Evolutionary conservation across 2,888 invertebrate species (phyloP).

Genomic region (Euclidia mi): DNA sequence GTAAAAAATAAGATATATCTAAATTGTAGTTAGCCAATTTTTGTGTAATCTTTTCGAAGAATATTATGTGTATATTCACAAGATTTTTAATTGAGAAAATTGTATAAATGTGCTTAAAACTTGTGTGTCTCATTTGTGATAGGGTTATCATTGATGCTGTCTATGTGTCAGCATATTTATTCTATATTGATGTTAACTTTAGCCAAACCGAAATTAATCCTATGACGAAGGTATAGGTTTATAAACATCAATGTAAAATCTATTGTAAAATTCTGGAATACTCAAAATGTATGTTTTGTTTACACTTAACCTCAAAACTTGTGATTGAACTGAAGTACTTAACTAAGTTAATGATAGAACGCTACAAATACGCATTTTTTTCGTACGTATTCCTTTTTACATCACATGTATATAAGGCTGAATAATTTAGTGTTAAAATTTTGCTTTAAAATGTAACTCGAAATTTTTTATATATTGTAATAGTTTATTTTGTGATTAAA

Average conservation of each 20-base stretch:
- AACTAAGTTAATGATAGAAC: constrained; percentile 63
- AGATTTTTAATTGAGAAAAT: constrained; percentile 38
- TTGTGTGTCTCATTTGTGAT: constrained; percentile 38
- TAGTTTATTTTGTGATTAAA: constrained; percentile 34
- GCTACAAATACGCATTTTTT: constrained; percentile 66
- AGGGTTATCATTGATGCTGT: constrained; percentile 35
- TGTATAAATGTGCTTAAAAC: constrained; percentile 45
- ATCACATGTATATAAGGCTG: constrained; percentile 82
- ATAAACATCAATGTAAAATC: constrained; percentile 23
- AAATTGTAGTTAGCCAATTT: constrained; percentile 85
- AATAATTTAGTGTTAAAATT: constrained; percentile 68
- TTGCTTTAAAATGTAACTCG: constrained; percentile 60
- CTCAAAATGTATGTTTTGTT: constrained; percentile 53
- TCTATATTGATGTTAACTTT: constrained; percentile 14
- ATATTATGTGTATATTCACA: constrained; percentile 70
- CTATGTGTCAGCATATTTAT: constrained; percentile 9
- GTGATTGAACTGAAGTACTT: constrained; percentile 82
- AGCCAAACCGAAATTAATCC: constrained; percentile 7
- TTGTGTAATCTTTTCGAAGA: constrained; percentile 71
- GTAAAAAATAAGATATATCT: constrained; percentile 51
- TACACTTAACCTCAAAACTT: constrained; percentile 57
- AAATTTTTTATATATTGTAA: constrained; percentile 26
- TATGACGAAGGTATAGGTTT: background rate
- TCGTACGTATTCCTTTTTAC: constrained; percentile 66
- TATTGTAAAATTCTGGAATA: constrained; percentile 47